phyloP scores from a whole-genome alignment of 2,888 invertebrate genomes.

The Oxycera nigricornis region DNA sequence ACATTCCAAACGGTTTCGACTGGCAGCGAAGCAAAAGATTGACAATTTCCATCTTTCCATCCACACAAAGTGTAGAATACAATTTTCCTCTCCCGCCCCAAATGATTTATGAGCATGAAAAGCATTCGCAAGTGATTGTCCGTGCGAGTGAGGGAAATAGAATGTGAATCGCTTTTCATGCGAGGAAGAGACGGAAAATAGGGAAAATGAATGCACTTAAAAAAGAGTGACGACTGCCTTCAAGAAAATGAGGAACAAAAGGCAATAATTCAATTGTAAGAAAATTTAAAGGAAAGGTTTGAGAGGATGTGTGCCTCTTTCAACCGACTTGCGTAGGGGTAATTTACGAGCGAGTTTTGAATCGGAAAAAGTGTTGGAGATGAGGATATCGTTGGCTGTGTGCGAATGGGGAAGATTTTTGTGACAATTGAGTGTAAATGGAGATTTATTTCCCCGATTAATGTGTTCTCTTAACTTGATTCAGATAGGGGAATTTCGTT shows the following conservation, averaged over 20 bases:
- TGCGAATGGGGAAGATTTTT: not conserved
- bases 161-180: not conserved
- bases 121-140: constrained; percentile 38
- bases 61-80: constrained; percentile 33
- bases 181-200: not conserved
- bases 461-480: constrained; percentile 3
- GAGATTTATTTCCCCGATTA: not conserved
- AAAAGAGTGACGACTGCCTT: constrained; percentile 14
- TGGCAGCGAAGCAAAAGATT: no score
- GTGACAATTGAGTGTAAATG: not conserved
- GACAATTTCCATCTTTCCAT: constrained; percentile 32
- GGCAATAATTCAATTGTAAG: constrained; percentile 22
- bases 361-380: constrained; percentile 41
- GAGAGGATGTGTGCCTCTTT: not conserved
- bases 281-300: not conserved
- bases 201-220: constrained; percentile 17
- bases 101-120: constrained; percentile 46
- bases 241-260: constrained; percentile 39
- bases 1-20: no score
- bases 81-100: constrained; percentile 43
- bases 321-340: constrained; percentile 44
- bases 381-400: not conserved
- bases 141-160: constrained; percentile 2
- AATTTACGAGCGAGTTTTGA: constrained; percentile 47
- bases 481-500: not conserved